Percentiles rank a stretch among this genome's conserved stretches.
phyloP scores from a whole-genome alignment of 2,113 vertebrate species.

The Cromileptes altivelis region DNA sequence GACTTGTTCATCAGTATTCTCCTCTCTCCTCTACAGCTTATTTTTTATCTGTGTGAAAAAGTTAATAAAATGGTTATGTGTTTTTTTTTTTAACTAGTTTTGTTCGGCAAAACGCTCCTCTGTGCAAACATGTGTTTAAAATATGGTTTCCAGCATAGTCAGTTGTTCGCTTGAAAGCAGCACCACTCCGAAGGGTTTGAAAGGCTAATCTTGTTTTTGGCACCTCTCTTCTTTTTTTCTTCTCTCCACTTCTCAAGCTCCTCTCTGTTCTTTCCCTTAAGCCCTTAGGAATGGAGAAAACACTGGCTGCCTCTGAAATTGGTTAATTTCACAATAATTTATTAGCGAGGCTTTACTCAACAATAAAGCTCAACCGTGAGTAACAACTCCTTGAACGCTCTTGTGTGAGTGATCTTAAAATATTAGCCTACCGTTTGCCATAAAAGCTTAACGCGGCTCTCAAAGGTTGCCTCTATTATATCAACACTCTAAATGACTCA shows the following conservation, averaged over 20 bases:
- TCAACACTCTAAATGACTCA: slow-evolving; percentile 50
- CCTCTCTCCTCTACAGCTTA: neutral
- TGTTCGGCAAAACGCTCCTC: slow-evolving; percentile 50
- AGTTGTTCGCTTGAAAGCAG: slow-evolving; percentile 48
- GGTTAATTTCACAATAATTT: slow-evolving; percentile 57
- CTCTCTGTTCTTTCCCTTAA: slow-evolving; percentile 36
- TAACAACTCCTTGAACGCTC: slow-evolving; percentile 37
- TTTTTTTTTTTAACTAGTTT: slow-evolving; percentile 23
- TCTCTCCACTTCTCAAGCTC: slow-evolving; percentile 30
- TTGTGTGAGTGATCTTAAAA: slow-evolving; percentile 36
- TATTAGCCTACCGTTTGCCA: slow-evolving; percentile 36
- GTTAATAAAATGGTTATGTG: slow-evolving; percentile 16
- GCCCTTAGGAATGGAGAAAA: slow-evolving; percentile 32
- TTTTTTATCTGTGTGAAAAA: slow-evolving; percentile 11
- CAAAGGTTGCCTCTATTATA: slow-evolving; percentile 44
- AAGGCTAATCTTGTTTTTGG: slow-evolving; percentile 73
- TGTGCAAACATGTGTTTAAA: slow-evolving; percentile 62
- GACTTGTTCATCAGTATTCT: neutral
- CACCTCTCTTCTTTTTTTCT: slow-evolving; percentile 20
- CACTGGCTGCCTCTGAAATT: slow-evolving; percentile 20
- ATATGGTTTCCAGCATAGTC: slow-evolving; percentile 54
- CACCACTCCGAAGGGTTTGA: slow-evolving; percentile 57
- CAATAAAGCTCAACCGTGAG: slow-evolving; percentile 17
- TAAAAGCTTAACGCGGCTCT: slow-evolving; percentile 37
- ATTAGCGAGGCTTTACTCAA: slow-evolving; percentile 23